Evolutionary conservation across 2,888 invertebrate genomes (phyloP).

Genomic region (Philonicus albiceps): DNA sequence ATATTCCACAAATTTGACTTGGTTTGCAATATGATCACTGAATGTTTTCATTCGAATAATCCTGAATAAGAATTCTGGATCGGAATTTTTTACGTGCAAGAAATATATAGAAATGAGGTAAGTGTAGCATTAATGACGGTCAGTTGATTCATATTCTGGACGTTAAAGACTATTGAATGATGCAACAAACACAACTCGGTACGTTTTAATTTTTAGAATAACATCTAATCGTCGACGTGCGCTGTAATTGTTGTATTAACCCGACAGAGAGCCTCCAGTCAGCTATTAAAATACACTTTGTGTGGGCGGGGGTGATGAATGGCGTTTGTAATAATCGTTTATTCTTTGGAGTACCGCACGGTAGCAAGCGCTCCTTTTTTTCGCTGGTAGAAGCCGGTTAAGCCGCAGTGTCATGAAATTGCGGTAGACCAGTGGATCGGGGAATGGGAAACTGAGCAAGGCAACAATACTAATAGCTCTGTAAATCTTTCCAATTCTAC

Average conservation of each 20-base stretch:
- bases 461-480: conserved; percentile 38
- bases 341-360: background rate
- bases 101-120: background rate
- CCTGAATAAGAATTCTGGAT: background rate
- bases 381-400: background rate
- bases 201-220: background rate
- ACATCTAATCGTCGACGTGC: background rate
- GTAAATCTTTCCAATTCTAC: conserved; percentile 42
- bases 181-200: background rate
- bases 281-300: conserved; percentile 16
- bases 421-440: background rate
- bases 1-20: background rate
- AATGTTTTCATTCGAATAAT: background rate
- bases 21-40: background rate
- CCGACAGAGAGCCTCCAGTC: background rate
- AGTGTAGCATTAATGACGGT: background rate
- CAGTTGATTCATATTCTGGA: background rate
- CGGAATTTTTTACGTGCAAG: background rate
- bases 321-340: conserved; percentile 26
- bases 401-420: background rate
- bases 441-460: background rate
- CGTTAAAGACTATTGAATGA: background rate
- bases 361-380: conserved; percentile 14
- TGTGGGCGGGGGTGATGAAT: conserved; percentile 24
- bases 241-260: background rate